phyloP scores from a whole-genome alignment of 2,888 invertebrate genomes.

The Arge pagana region DNA sequence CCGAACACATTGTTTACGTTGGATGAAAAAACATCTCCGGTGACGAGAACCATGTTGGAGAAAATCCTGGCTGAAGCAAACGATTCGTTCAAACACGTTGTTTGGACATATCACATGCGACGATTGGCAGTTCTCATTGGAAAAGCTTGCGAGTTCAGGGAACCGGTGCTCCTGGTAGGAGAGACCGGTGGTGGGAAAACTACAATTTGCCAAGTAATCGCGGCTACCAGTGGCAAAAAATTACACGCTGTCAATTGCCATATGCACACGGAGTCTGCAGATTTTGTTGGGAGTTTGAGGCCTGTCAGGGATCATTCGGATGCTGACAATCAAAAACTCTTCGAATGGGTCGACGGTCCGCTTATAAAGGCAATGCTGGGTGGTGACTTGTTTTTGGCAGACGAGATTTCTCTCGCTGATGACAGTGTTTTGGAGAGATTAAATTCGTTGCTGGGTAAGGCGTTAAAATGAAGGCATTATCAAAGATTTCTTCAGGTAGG shows the following conservation, averaged over 20 bases:
- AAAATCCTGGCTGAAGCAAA: conserved; percentile 64
- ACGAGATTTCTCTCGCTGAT: conserved; percentile 98
- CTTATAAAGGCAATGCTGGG: conserved; percentile 87
- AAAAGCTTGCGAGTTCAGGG: conserved; percentile 87
- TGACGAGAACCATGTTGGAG: conserved; percentile 74
- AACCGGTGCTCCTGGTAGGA: conserved; percentile 94
- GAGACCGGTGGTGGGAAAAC: conserved; percentile 99
- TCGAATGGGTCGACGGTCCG: conserved; percentile 98
- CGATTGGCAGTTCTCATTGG: conserved; percentile 76
- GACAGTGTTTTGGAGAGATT: conserved; percentile 97
- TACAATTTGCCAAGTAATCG: conserved; percentile 88
- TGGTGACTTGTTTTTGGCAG: conserved; percentile 90
- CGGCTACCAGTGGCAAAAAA: conserved; percentile 68
- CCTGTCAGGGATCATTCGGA: conserved; percentile 76
- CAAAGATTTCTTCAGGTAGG: conserved; percentile 9
- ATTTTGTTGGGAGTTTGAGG: conserved; percentile 93
- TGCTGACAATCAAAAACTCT: conserved; percentile 65
- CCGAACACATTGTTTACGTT: conserved; percentile 74
- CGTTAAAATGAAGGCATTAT: not conserved
- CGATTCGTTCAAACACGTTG: conserved; percentile 75
- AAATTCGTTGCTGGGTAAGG: conserved; percentile 82
- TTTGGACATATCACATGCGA: conserved; percentile 94
- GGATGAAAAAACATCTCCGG: conserved; percentile 71
- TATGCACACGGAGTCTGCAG: conserved; percentile 97
- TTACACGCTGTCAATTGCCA: conserved; percentile 93